Conservation (phyloP, 2,113 vertebrate genomes). For the Monarcha castaneiventris region DNA sequence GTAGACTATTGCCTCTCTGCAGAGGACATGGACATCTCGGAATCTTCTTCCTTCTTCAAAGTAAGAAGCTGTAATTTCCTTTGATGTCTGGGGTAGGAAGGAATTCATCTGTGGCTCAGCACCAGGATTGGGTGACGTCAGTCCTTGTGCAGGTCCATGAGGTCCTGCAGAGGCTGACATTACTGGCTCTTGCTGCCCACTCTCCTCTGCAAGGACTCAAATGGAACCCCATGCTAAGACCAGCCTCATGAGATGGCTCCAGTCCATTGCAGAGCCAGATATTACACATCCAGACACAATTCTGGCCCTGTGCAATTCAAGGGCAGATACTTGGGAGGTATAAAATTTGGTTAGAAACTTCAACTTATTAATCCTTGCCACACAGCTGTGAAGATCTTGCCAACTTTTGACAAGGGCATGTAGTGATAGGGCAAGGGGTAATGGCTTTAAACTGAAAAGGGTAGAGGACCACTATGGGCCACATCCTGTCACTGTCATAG, state of each 20-base stretch:
- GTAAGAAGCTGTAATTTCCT: conserved; percentile 6
- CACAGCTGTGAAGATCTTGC: neutral
- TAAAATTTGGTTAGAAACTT: neutral
- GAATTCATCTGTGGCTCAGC: neutral
- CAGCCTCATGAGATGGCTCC: neutral
- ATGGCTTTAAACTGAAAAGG: neutral
- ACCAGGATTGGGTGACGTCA: accelerated
- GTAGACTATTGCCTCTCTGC: neutral
- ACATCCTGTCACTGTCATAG: neutral
- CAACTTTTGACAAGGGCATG: neutral
- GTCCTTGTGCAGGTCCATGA: neutral
- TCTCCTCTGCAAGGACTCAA: neutral
- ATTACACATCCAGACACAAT: neutral
- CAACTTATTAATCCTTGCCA: neutral
- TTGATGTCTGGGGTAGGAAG: neutral
- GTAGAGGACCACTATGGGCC: neutral
- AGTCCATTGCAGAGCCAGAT: neutral
- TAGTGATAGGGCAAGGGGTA: neutral
- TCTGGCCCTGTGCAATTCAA: neutral
- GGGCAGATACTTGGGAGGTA: neutral
- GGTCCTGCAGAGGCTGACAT: neutral
- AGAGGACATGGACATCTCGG: neutral
- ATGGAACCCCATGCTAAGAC: neutral
- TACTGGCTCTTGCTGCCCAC: neutral
- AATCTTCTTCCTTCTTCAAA: neutral